phyloP scores from a whole-genome alignment of 2,888 invertebrate genomes.

The Tricholauxania praeusta region DNA sequence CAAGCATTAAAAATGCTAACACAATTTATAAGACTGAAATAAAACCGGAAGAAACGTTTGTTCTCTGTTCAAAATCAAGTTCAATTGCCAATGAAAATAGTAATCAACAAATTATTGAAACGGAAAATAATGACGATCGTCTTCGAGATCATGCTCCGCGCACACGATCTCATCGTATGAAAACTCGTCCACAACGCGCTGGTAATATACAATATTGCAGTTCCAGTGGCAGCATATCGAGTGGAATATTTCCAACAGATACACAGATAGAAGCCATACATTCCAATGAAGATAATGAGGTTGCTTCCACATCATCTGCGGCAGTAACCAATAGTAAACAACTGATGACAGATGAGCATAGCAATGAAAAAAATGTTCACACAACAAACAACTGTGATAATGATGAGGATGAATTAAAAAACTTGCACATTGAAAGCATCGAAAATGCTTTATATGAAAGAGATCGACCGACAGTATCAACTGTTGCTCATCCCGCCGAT shows the following conservation, averaged over 20 bases:
- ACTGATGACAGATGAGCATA: not conserved
- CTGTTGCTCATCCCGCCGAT: slow-evolving; percentile 46
- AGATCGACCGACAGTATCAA: not conserved
- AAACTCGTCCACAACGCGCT: slow-evolving; percentile 15
- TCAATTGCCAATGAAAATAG: too few relatives aligned
- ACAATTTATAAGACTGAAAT: slow-evolving; percentile 31
- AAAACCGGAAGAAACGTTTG: slow-evolving; percentile 19
- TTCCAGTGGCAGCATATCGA: not conserved
- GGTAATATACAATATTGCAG: slow-evolving; percentile 8
- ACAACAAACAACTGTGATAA: slow-evolving; percentile 11
- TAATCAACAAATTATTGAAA: too few relatives aligned
- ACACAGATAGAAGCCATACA: slow-evolving; percentile 8
- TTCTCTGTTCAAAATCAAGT: too few relatives aligned
- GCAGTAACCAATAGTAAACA: not conserved
- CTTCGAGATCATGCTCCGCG: too few relatives aligned
- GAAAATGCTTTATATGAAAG: not conserved
- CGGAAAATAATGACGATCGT: too few relatives aligned
- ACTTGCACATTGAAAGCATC: not conserved
- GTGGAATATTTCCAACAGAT: not conserved
- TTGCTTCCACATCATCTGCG: slow-evolving; percentile 5
- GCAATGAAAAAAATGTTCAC: not conserved
- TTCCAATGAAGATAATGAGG: slow-evolving; percentile 24
- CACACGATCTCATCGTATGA: slow-evolving; percentile 17
- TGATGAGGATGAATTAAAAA: not conserved
- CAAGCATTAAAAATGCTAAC: slow-evolving; percentile 1